Evolutionary conservation across 2,113 vertebrate genomes (phyloP), one percentile per base, ranked within the genome.

Genomic region (Aix galericulata): DNA sequence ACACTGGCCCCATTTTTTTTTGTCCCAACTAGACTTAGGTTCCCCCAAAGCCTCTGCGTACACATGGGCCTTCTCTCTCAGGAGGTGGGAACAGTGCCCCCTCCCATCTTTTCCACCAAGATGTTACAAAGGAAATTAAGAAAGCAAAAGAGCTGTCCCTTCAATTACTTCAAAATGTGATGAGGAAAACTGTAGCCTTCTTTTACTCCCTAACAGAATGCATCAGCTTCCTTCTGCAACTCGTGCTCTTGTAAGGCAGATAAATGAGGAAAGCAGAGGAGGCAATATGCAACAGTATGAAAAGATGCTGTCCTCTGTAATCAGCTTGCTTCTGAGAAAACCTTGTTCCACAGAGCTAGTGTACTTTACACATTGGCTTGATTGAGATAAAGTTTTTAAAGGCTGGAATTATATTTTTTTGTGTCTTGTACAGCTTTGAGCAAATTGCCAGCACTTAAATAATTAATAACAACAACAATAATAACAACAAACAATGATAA

Each of bases 401-500:
- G 60, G 29, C 9, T 88, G 56, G 5, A 81, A 81, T 26, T 67
- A 23, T 36, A 56, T 78, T 72, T 86, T 85, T 93, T 62, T 86
- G 8, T 80, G 82, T 81, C 82, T 95, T 86, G 66, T 92, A 96
- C 48, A 92, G 82, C 82, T 94, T 82, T 84, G 76, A 93, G 60
- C 5, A 79, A 69, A 89, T 62, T 72, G 83, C 55, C 38, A 82
- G 69, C 58, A 50, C 80, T 95, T 96, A 91, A 95, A 95, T 92
- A 95, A 93, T 91, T 90, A 96, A 87, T 87, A 82, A 85, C 53
- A 89, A 86, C 76, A 64, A 91, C 46, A 91, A 72, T 25, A 93
- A 87, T 40, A 93, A 77, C 32, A 95, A 74, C 59, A 82, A 95
- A 53, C 53, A 88, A 91, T 55, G 69, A 14, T 92, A 96, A 95